These are phyloP conservation scores for Pseudorhiza aurosa DNA, from an alignment of 30 jellyfish, hydroid and myxozoan species.

Conservation along the genomic window DNA sequence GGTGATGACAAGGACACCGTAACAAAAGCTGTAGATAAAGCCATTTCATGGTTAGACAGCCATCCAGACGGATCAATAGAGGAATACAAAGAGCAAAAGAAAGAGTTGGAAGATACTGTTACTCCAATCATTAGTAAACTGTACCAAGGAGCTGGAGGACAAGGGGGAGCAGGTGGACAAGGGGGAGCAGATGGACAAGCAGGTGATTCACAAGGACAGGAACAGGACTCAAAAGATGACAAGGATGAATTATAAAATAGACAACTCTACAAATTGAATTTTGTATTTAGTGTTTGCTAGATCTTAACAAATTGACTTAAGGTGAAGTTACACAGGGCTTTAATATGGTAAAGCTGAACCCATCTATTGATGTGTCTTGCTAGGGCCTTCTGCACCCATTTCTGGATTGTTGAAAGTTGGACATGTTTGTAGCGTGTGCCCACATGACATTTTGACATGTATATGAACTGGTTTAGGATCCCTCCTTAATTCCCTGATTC, in stretches of 20 bases:
- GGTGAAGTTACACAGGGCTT: background rate
- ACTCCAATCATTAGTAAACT: constrained; percentile 97
- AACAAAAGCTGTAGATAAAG: constrained; percentile 93
- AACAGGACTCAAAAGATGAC: constrained; percentile 87
- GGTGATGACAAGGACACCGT: constrained; percentile 95
- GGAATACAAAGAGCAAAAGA: constrained; percentile 95
- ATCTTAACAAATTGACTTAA: background rate
- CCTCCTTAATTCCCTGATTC: too few species aligned
- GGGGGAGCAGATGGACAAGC: constrained; percentile 68
- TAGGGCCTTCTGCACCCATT: too few species aligned
- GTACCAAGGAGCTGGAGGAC: constrained; percentile 99
- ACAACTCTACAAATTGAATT: constrained; percentile 18
- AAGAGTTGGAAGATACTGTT: constrained; percentile 91
- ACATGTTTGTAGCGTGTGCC: too few species aligned
- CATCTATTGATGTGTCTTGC: too few species aligned
- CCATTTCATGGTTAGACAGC: constrained; percentile 94
- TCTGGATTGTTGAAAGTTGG: too few species aligned
- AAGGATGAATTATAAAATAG: constrained; percentile 89
- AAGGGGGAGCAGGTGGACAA: constrained; percentile 65
- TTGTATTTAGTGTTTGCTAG: background rate
- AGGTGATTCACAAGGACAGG: constrained; percentile 55
- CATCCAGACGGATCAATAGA: constrained; percentile 92
- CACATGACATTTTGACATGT: too few species aligned
- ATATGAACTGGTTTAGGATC: too few species aligned
- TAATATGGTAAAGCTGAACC: too few species aligned